Percentiles rank a stretch among this genome's conserved stretches.
Conservation (phyloP, 2,888 invertebrate genomes). For the Ligdia adustata region DNA sequence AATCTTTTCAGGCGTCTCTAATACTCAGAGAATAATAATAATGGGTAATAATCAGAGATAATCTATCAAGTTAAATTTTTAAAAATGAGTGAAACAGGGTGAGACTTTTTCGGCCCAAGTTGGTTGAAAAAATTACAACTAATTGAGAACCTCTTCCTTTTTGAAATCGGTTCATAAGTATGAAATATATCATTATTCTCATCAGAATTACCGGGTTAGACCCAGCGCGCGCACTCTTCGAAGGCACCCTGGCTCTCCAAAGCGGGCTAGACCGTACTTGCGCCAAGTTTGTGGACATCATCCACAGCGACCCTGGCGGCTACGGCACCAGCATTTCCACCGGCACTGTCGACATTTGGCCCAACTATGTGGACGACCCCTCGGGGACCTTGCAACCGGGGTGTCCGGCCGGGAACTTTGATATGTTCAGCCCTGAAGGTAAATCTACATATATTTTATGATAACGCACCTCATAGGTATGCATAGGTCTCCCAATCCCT, state of each 20-base stretch:
- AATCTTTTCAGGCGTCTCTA: too few species aligned
- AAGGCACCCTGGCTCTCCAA: constrained; percentile 64
- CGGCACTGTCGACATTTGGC: constrained; percentile 85
- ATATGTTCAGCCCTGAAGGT: constrained; percentile 66
- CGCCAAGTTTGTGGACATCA: constrained; percentile 85
- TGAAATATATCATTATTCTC: too few species aligned
- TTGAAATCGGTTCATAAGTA: too few species aligned
- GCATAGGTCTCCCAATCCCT: too few species aligned
- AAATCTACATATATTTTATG: constrained; percentile 17
- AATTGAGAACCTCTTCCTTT: too few species aligned
- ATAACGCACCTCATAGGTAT: too few species aligned
- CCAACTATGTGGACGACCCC: constrained; percentile 76
- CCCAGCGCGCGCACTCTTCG: constrained; percentile 83
- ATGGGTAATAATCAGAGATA: too few species aligned
- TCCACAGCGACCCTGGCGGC: constrained; percentile 86
- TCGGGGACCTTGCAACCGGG: constrained; percentile 74
- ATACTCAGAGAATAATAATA: too few species aligned
- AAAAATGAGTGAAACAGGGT: too few species aligned
- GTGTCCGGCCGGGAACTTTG: constrained; percentile 69
- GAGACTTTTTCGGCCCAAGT: too few species aligned
- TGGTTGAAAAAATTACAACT: background rate
- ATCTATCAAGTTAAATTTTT: too few species aligned
- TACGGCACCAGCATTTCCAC: constrained; percentile 78
- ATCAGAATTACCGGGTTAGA: constrained; percentile 83
- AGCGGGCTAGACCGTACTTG: constrained; percentile 72